Evolutionary conservation across 2,113 vertebrate genomes (phyloP).

Genomic region (Falcunculus frontatus): DNA sequence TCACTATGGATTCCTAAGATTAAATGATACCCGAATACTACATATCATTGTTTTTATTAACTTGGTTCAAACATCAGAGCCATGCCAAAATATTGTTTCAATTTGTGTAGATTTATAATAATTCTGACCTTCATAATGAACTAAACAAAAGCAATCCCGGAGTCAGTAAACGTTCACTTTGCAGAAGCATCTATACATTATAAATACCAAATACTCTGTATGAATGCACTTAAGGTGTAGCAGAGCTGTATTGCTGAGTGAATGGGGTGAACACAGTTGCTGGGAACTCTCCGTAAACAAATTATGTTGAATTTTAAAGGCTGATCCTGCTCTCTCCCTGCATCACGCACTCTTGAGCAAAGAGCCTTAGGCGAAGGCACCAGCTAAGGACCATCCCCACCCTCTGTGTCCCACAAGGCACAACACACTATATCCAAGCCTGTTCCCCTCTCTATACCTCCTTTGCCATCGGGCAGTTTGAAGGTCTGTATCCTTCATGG

Average conservation of each 20-base stretch:
- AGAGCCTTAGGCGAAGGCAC: neutral
- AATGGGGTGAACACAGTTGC: neutral
- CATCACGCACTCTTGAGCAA: neutral
- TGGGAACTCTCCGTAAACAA: constrained; percentile 20
- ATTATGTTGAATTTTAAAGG: neutral
- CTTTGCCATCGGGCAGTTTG: neutral
- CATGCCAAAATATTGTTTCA: constrained; percentile 23
- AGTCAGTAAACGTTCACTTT: neutral
- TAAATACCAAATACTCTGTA: neutral
- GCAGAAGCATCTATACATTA: neutral
- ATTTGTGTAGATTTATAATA: constrained; percentile 32
- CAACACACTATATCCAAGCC: neutral
- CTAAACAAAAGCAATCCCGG: neutral
- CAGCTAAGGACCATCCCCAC: neutral
- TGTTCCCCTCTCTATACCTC: neutral
- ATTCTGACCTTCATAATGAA: constrained; percentile 15
- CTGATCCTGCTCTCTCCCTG: neutral
- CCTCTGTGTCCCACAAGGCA: neutral
- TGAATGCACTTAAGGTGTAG: neutral
- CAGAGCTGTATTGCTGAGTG: neutral
- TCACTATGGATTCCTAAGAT: constrained; percentile 36
- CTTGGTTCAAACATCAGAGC: neutral
- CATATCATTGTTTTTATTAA: constrained; percentile 29
- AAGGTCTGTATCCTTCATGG: neutral
- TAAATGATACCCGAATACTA: neutral